Evolutionary conservation across 2,888 invertebrate genomes (phyloP), one percentile per base, ranked within the genome.

Genomic region (Pyrrhosoma nymphula): DNA sequence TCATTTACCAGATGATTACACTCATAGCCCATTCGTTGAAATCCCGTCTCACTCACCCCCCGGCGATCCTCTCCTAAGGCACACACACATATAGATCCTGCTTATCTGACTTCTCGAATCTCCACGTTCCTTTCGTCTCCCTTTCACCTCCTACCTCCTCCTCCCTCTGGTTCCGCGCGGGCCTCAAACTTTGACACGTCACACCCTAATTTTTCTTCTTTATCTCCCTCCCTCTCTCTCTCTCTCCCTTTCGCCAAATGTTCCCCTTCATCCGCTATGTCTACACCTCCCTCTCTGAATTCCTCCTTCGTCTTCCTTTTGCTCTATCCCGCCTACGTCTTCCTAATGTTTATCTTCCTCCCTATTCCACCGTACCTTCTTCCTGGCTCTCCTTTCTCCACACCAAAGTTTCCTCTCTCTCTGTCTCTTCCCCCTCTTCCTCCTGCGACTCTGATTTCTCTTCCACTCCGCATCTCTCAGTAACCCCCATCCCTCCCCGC

Each of bases 101-200:
- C 10, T 26, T 69, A 69, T 69, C 69, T n/a, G 69, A n/a, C 69
- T 69, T 35, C 82, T 35, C 14, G 30, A 35, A 35, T 35, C 82
- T 82, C 35, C 35, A 26, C 82, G 18, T 35, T 82, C 82, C 82
- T 35, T 35, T 82, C 30, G 35, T 0, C 30, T 30, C 35, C 82
- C 82, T 30, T 30, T 35, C 30, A 14, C 26, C 82, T 35, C 82
- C 30, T 8, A 12, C 30, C 35, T 30, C 35, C 82, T n/a, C 30
- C 75, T 30, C n/a, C n/a, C n/a, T 47, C 47, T 47, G 47, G 47
- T 47, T 47, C 82, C 30, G 30, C 2, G 35, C 14, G 30, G 30
- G 16, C 35, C 30, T 82, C 82, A 82, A 82, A 82, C 82, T 82
- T 82, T 82, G 82, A 82, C 82, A 35, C 35, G 30, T 89, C 89